These are phyloP conservation scores for Semotilus atromaculatus DNA, from an alignment of 2,797 vertebrate genomes.

Conservation along the genomic window DNA sequence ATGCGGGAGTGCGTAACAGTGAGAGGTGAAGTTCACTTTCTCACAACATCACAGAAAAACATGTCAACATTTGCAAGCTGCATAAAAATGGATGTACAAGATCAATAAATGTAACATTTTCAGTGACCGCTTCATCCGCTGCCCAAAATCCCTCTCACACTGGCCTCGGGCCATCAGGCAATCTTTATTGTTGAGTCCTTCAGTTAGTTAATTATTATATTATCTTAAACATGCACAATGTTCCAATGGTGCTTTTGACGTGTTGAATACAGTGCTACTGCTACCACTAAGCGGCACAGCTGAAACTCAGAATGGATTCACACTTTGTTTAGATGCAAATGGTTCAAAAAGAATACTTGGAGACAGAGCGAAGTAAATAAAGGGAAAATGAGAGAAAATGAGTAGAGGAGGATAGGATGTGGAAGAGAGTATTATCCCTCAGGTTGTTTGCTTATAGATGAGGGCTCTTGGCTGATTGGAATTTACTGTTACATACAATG, in stretches of 20 bases:
- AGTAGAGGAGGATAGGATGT: conserved; percentile 7
- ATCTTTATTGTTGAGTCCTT: not conserved
- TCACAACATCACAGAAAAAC: not conserved
- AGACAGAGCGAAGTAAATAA: conserved; percentile 26
- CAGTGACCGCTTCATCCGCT: not conserved
- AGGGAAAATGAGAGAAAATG: conserved; percentile 21
- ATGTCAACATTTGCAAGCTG: not conserved
- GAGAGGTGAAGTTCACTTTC: no score
- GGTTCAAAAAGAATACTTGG: conserved; percentile 44
- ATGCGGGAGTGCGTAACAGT: no score
- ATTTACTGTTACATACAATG: conserved; percentile 52
- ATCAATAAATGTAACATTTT: not conserved
- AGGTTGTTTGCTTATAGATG: conserved; percentile 55
- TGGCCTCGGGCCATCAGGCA: not conserved
- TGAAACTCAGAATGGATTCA: conserved; percentile 48
- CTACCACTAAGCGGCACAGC: conserved; percentile 59
- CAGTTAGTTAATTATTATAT: not conserved
- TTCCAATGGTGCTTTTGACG: not conserved
- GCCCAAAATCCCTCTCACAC: not conserved
- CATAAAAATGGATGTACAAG: not conserved
- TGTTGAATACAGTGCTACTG: not conserved
- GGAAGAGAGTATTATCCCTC: conserved; percentile 44
- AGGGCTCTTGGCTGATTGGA: conserved; percentile 57
- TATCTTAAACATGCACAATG: not conserved
- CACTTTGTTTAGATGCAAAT: conserved; percentile 46